phyloP scores from a whole-genome alignment of 2,113 vertebrate genomes.

The Campylomormyrus tamandua region DNA sequence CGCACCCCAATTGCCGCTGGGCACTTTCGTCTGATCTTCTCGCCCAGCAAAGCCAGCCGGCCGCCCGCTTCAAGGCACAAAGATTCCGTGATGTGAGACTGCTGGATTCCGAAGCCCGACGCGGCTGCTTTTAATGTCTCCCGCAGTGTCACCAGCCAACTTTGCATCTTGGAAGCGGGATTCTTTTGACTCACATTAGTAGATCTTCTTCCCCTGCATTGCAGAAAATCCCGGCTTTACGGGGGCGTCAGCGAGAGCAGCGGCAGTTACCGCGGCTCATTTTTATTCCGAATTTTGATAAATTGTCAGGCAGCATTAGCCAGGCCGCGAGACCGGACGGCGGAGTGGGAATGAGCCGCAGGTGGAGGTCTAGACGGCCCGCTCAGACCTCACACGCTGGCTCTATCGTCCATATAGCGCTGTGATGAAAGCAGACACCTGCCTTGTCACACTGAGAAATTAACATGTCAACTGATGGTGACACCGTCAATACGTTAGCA shows the following conservation, averaged over 20 bases:
- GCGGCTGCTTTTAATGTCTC: not conserved
- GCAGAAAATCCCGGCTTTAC: not conserved
- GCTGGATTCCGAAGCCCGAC: not conserved
- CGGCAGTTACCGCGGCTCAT: not conserved
- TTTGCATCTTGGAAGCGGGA: not conserved
- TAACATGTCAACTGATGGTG: not conserved
- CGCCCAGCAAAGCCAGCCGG: not conserved
- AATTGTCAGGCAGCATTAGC: not conserved
- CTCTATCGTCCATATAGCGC: not conserved
- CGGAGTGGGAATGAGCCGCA: not conserved
- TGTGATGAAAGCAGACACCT: not conserved
- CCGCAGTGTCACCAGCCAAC: not conserved
- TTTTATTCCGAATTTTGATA: not conserved
- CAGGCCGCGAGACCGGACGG: not conserved
- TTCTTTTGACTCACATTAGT: too few relatives aligned
- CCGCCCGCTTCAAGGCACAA: not conserved
- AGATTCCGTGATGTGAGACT: not conserved
- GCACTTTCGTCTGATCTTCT: not conserved
- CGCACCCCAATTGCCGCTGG: not conserved
- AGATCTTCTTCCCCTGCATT: not conserved
- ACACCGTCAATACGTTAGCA: not conserved
- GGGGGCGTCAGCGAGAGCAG: not conserved
- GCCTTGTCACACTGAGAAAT: slow-evolving; percentile 10
- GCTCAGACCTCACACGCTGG: not conserved
- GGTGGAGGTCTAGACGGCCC: not conserved